Conservation (phyloP, 2,888 invertebrate species). For the Zonitis immaculata region DNA sequence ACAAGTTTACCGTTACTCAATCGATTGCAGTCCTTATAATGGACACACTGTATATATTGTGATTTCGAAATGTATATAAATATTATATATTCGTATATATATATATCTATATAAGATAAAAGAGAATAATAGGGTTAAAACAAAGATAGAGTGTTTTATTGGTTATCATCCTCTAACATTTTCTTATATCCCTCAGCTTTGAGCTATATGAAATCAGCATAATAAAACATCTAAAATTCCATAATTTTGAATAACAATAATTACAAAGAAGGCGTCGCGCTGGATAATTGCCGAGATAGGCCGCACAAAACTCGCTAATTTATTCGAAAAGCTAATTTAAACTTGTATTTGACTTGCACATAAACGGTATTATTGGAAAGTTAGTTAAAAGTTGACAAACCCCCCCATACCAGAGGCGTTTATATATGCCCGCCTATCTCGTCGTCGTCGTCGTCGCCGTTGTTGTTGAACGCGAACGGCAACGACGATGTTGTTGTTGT, state of each 20-base stretch:
- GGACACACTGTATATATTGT: too few relatives aligned
- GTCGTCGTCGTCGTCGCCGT: conserved; percentile 5
- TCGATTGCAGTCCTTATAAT: too few relatives aligned
- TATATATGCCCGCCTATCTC: conserved; percentile 11
- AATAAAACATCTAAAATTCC: conserved; percentile 50
- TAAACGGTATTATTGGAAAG: conserved; percentile 50
- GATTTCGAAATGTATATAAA: too few relatives aligned
- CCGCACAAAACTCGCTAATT: conserved; percentile 50
- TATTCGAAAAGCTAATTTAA: conserved; percentile 51
- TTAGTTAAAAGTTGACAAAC: conserved; percentile 49
- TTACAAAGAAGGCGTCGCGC: conserved; percentile 47
- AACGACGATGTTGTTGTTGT: not conserved
- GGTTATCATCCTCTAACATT: too few relatives aligned
- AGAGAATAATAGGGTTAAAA: too few relatives aligned
- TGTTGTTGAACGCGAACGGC: not conserved
- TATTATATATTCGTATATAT: too few relatives aligned
- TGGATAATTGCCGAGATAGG: conserved; percentile 50
- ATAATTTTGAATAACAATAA: conserved; percentile 51
- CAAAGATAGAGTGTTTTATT: too few relatives aligned
- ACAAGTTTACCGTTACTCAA: too few relatives aligned
- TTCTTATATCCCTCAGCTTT: conserved; percentile 38
- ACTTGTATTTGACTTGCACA: conserved; percentile 52
- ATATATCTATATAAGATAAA: too few relatives aligned
- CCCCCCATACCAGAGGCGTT: conserved; percentile 36
- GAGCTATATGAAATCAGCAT: conserved; percentile 46